Evolutionary conservation across 2,113 vertebrate species (phyloP).

Genomic region (Psittacara wagleri): DNA sequence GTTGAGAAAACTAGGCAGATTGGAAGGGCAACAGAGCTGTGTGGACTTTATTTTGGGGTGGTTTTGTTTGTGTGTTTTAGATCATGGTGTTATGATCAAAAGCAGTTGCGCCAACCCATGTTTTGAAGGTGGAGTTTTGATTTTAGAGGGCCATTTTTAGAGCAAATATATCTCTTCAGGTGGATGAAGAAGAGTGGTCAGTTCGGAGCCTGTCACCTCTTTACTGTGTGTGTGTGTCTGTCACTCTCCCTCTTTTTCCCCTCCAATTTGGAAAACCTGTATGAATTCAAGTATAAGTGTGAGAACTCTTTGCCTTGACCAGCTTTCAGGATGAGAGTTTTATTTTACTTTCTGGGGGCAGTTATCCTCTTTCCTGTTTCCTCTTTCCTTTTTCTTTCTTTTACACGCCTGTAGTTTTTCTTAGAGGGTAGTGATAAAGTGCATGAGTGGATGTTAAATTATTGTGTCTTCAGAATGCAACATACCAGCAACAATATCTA

Average conservation of each 20-base stretch:
- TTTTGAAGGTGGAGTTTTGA: background rate
- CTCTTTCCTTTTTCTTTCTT: background rate
- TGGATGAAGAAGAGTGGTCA: background rate
- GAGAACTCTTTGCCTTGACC: background rate
- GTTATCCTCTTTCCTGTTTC: background rate
- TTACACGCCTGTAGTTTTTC: background rate
- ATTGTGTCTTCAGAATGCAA: background rate
- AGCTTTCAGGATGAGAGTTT: background rate
- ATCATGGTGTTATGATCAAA: background rate
- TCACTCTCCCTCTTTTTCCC: background rate
- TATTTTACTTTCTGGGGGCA: background rate
- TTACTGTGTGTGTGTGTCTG: background rate
- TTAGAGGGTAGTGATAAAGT: background rate
- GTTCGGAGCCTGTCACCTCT: background rate
- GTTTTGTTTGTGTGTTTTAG: background rate
- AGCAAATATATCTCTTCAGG: background rate
- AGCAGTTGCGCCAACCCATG: background rate
- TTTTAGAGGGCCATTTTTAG: background rate
- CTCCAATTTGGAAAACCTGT: background rate
- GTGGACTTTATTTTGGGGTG: background rate
- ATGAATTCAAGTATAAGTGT: background rate
- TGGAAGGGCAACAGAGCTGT: background rate
- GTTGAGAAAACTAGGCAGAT: background rate
- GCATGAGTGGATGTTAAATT: background rate
- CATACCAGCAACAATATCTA: background rate